Base-by-base conservation (phyloP, 1,140 invertebrate genomes). In the Monomorium pharaonis region DNA sequence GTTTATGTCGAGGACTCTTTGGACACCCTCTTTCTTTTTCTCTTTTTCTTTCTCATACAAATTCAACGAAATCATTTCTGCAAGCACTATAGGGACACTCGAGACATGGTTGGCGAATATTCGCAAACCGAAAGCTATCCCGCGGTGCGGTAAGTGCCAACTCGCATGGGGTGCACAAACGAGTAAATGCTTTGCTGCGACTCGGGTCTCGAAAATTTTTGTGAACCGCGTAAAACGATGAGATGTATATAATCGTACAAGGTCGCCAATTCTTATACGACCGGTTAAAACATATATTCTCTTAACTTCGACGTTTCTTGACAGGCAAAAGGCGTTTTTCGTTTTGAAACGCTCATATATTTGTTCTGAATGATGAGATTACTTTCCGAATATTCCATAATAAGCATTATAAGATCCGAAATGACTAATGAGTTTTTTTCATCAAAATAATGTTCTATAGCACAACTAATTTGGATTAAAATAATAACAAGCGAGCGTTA, bases 71-170 rank as follows among this genome's bases (percentile, higher is more conserved):
- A 83, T 72, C 51, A 27, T 47, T 58, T 72, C 37, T 83, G 24
- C 77, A 69, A 80, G 33, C 62, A 58, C 51, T 44, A 54, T 58
- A 44, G 54, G 54, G 24, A 83, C 24, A 83, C 51, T 58, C 51
- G 49, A 83, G 69, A 33, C 27, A 69, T n/a, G 47, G 37, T 24
- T 30, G 56, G 30, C 47, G 77, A 72, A 83, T 83, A 83, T 74
- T 83, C 44, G 27, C 51, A 4, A 47, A 33, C 37, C 33, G 33
- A 44, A 80, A 69, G 47, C 77, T 69, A 54, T 54, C 77, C 77
- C 63, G 62, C 24, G 47, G 77, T 14, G 77, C 77, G 33, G 2
- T 54, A 80, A 80, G 21, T 54, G 49, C n/a, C 21, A 63, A 69
- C 21, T 69, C 62, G 69, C 33, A 47, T 69, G 21, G 42, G 12